Evolutionary conservation across 2,113 vertebrate species (phyloP).

Genomic region (Stegastes partitus): DNA sequence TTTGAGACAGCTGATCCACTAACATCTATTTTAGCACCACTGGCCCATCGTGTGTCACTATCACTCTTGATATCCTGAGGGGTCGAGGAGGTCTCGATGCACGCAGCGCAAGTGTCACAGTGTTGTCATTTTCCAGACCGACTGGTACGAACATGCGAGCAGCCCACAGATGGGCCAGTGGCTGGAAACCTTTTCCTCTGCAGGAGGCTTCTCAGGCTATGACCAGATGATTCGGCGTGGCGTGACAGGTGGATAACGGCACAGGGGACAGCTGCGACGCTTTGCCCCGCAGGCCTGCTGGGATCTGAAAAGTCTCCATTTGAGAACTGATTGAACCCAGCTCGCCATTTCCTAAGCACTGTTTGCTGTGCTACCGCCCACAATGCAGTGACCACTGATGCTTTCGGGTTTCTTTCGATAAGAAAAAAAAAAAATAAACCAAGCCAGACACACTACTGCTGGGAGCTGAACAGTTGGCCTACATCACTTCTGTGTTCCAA

Average conservation of each 20-base stretch:
- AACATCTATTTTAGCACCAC: slow-evolving; percentile 10
- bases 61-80: slow-evolving; percentile 19
- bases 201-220: slow-evolving; percentile 37
- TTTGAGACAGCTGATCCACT: slow-evolving; percentile 3
- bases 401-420: not conserved
- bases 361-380: slow-evolving; percentile 32
- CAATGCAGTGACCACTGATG: slow-evolving; percentile 11
- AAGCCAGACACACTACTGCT: slow-evolving; percentile 35
- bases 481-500: slow-evolving; percentile 49
- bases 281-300: slow-evolving; percentile 48
- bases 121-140: slow-evolving; percentile 13
- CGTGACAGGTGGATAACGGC: slow-evolving; percentile 44
- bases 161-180: slow-evolving; percentile 21
- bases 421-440: not conserved
- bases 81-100: slow-evolving; percentile 2
- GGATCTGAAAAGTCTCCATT: slow-evolving; percentile 54
- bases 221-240: slow-evolving; percentile 40
- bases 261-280: slow-evolving; percentile 42
- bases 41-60: slow-evolving; percentile 15
- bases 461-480: slow-evolving; percentile 53
- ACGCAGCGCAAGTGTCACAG: slow-evolving; percentile 4
- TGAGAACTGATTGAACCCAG: slow-evolving; percentile 51
- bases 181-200: slow-evolving; percentile 33
- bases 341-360: slow-evolving; percentile 15
- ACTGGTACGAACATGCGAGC: slow-evolving; percentile 27